Conservation (phyloP, 1,140 invertebrate genomes). For the Zaprionus nigranus region DNA sequence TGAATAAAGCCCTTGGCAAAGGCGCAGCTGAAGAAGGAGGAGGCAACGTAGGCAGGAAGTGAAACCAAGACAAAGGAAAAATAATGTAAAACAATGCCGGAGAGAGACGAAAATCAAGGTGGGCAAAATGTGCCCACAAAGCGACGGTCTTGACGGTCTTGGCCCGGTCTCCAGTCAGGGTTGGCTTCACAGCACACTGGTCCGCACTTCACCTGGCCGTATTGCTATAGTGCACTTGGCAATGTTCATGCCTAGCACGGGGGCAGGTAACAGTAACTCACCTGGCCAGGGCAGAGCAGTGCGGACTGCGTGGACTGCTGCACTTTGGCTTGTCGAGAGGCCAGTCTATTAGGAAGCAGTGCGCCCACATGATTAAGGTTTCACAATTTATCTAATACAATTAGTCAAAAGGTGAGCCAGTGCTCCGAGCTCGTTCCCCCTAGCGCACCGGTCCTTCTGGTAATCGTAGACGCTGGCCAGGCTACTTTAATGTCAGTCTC, state of each 20-base stretch:
- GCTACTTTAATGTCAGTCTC: constrained; percentile 56
- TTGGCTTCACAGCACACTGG: background rate
- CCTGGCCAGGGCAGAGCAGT: background rate
- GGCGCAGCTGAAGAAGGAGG: constrained; percentile 9
- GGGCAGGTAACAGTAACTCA: background rate
- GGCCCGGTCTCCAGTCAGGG: background rate
- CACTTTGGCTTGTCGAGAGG: constrained; percentile 46
- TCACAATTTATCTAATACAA: constrained; percentile 83
- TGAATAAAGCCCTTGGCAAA: constrained; percentile 66
- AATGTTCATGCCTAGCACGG: constrained; percentile 29
- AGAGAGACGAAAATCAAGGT: constrained; percentile 27
- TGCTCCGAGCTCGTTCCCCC: constrained; percentile 3
- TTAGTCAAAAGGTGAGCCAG: constrained; percentile 73
- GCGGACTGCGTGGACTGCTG: constrained; percentile 23
- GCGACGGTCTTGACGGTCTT: background rate
- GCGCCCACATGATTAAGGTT: constrained; percentile 78
- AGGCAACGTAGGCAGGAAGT: constrained; percentile 13
- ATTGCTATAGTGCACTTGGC: constrained; percentile 56
- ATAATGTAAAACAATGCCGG: constrained; percentile 70
- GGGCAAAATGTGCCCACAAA: constrained; percentile 11
- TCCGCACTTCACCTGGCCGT: background rate
- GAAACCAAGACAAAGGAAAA: constrained; percentile 57
- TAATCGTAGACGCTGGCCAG: constrained; percentile 70
- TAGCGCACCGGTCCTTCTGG: constrained; percentile 36
- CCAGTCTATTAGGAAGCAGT: constrained; percentile 19